Evolutionary conservation across 2,797 vertebrate species (phyloP).

Genomic region (Notolabrus celidotus): DNA sequence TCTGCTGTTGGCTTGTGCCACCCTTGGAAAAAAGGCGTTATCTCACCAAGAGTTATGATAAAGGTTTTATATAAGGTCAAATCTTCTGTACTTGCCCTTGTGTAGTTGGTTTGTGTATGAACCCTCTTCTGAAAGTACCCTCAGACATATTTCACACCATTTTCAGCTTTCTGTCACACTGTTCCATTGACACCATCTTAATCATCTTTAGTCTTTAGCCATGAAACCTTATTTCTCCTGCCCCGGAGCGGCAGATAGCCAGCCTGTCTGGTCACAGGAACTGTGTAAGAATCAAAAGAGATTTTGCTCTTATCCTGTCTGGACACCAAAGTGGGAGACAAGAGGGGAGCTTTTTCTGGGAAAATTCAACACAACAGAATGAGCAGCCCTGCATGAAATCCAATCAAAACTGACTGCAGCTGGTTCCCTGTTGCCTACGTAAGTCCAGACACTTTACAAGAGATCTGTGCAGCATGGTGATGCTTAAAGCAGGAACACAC

Average conservation of each 20-base stretch:
- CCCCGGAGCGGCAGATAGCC: conserved; percentile 55
- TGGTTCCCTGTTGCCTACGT: conserved; percentile 56
- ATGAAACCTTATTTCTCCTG: conserved; percentile 67
- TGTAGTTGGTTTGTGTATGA: conserved; percentile 30
- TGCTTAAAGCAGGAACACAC: conserved; percentile 26
- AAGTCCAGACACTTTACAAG: conserved; percentile 49
- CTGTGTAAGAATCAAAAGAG: conserved; percentile 70
- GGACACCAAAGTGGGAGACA: conserved; percentile 57
- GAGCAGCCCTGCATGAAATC: conserved; percentile 73
- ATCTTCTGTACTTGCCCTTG: conserved; percentile 11
- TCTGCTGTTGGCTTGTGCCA: background rate
- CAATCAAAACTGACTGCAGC: conserved; percentile 71
- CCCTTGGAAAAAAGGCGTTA: conserved; percentile 30
- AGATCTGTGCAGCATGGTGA: conserved; percentile 38
- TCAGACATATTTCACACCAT: conserved; percentile 55
- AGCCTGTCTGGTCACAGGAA: conserved; percentile 46
- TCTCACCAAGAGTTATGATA: conserved; percentile 14
- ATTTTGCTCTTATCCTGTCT: conserved; percentile 69
- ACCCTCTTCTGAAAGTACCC: conserved; percentile 38
- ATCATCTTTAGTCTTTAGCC: conserved; percentile 73
- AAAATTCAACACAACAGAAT: conserved; percentile 71
- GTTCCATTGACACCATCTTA: conserved; percentile 62
- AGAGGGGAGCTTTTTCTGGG: conserved; percentile 31
- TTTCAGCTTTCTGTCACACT: conserved; percentile 55
- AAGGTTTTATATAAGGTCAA: too few species aligned